Evolutionary conservation across 2,888 invertebrate genomes (phyloP), one percentile per base, ranked within the genome.

Genomic region (Pharmacophagus antenor): DNA sequence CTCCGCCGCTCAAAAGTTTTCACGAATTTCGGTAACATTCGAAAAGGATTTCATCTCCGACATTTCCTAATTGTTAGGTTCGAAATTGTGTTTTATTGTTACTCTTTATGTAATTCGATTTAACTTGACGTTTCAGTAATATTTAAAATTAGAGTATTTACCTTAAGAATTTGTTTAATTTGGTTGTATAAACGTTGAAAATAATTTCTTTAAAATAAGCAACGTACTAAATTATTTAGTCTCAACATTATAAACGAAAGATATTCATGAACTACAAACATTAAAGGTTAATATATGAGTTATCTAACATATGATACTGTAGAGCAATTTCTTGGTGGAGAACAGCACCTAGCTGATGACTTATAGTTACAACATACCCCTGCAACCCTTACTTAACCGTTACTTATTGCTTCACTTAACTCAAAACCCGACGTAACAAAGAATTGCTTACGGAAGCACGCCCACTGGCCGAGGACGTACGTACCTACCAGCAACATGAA

Each of bases 391-490:
- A 62, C 61, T 62, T 62, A 57, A 58, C 57, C 50, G 57, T 58
- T 62, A 62, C 57, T 62, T 62, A 62, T 62, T 62, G 61, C 61
- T 62, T 58, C 57, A 57, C 82, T 82, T 84, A 84, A 82, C 80
- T 84, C 77, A 79, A 79, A 84, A 77, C 75, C 72, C 72, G 72
- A 76, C 70, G 70, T 67, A 64, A 68, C 71, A 76, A 82, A 83
- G 80, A 79, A 81, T 78, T 78, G 76, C 77, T 67, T 64, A 68
- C 72, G 78, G 77, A 80, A 78, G 75, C 76, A 67, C 65, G 70
- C 67, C n/a, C 63, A 65, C 70, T 62, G 66, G 67, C 72, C 70
- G 70, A 68, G 66, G 67, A 73, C 71, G 69, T 69, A 66, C 62
- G 58, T 44, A 44, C 42, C 68, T 71, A n/a, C 70, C 74, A 70